Evolutionary conservation across 1,140 invertebrate genomes (phyloP), one percentile per base, ranked within the genome.

Genomic region (Wasmannia auropunctata): DNA sequence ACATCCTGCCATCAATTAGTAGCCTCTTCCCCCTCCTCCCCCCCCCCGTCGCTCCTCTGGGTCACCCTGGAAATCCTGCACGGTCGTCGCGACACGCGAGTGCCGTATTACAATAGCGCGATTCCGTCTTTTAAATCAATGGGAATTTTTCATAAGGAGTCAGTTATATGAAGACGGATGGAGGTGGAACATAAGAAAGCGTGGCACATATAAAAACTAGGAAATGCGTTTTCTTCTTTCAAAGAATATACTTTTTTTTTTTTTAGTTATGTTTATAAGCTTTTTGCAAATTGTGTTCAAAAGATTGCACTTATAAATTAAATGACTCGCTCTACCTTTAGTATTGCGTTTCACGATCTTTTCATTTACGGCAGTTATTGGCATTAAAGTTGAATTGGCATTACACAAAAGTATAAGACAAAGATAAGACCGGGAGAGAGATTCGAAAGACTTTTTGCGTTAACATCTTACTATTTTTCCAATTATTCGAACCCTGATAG

Each of bases 1-100:
- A 54, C 79, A 74, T 74, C 37, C 67, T 74, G 79, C 51, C 37
- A 83, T 28, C 67, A 83, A 83, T 74, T 83, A 83, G 67, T 46
- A 83, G 51, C 40, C 49, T 22, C 34, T n/a, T n/a, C n/a, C n/a
- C n/a, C n/a, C n/a, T n/a, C n/a, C n/a, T n/a, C n/a, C n/a, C n/a
- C n/a, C n/a, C 40, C 25, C 43, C 25, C 67, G 67, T 72, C 28
- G 79, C 14, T 2, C 60, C 10, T 69, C 34, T 80, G 11, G 49
- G 54, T 83, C 67, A 51, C 37, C 51, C 4, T 83, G 67, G 67
- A 74, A 69, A 83, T 83, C 51, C 67, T 83, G 65, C 25, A 31
- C 34, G 11, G n/a, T 51, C 65, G 8, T 40, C 25, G 65, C 10
- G 51, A 83, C 51, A 58, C 40, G 37, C 51, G 54, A 81, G 14